A percentile compares a stretch with the other conserved stretches of the same genome.
Conservation (phyloP, 1,140 invertebrate species). For the Brachionus calyciflorus region DNA sequence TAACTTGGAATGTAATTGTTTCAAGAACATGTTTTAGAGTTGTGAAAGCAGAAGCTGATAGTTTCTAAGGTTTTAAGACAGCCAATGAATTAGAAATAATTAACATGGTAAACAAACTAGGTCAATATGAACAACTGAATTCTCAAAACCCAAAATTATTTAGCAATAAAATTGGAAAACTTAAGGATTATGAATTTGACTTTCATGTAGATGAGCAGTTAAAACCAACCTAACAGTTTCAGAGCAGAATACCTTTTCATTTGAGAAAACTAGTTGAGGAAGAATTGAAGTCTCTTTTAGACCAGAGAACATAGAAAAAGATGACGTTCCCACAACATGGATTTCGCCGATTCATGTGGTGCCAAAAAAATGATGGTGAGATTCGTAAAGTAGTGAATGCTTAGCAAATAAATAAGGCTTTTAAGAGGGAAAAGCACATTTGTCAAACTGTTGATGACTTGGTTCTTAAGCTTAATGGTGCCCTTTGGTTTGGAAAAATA, state of each 20-base stretch:
- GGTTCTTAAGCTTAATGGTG: not conserved
- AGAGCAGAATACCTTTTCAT: not conserved
- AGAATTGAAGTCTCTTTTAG: conserved; percentile 1
- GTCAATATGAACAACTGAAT: not conserved
- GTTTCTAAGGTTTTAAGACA: not conserved
- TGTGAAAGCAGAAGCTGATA: not conserved
- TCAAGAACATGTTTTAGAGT: not conserved
- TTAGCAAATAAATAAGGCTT: not conserved
- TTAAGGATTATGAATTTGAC: not conserved
- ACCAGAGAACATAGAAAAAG: conserved; percentile 51
- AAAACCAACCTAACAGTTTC: not conserved
- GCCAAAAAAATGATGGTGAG: conserved; percentile 49
- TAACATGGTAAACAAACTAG: not conserved
- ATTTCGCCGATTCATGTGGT: conserved; percentile 53
- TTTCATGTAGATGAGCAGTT: not conserved
- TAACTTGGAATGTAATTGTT: not conserved
- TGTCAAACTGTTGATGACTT: not conserved
- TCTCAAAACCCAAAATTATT: not conserved
- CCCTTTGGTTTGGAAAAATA: not conserved
- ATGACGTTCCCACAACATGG: conserved; percentile 51
- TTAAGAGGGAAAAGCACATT: not conserved
- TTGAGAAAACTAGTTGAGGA: not conserved
- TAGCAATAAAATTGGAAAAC: not conserved
- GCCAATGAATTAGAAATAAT: conserved; percentile 1
- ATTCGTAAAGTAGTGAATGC: conserved; percentile 30